Conservation (phyloP, 2,888 invertebrate species). For the Limnephilus marmoratus region DNA sequence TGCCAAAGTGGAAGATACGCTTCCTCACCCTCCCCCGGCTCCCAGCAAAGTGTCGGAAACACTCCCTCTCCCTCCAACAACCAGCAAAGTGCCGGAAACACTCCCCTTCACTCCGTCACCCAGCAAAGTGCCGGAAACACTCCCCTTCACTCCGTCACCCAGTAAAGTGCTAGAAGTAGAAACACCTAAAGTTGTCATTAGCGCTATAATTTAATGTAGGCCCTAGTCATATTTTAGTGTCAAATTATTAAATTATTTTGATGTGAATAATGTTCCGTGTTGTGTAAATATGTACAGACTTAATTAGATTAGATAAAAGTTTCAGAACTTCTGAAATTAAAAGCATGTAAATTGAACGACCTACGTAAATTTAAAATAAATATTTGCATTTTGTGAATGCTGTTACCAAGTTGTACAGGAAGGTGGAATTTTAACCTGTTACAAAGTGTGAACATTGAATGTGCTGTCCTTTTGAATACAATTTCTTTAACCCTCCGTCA, state of each 20-base stretch:
- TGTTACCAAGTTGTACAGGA: background rate
- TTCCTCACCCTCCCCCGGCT: background rate
- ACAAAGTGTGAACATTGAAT: background rate
- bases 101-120: background rate
- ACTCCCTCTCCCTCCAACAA: slow-evolving; percentile 66
- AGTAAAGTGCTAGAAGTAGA: background rate
- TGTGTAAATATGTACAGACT: background rate
- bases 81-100: slow-evolving; percentile 70
- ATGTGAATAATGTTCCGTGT: background rate
- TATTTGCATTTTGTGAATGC: background rate
- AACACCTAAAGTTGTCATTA: background rate
- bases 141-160: background rate
- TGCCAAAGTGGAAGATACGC: slow-evolving; percentile 68
- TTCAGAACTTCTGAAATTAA: background rate
- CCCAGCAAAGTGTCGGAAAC: slow-evolving; percentile 72
- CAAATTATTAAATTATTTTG: background rate
- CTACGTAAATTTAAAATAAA: background rate
- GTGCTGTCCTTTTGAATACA: background rate
- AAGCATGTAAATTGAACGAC: background rate
- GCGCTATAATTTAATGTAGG: background rate
- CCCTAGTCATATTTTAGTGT: background rate
- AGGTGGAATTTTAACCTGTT: background rate
- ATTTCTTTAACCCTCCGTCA: background rate
- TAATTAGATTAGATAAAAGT: background rate
- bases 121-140: background rate